Evolutionary conservation across 1,140 invertebrate genomes (phyloP).

Genomic region (Lordiphosa clarofinis): DNA sequence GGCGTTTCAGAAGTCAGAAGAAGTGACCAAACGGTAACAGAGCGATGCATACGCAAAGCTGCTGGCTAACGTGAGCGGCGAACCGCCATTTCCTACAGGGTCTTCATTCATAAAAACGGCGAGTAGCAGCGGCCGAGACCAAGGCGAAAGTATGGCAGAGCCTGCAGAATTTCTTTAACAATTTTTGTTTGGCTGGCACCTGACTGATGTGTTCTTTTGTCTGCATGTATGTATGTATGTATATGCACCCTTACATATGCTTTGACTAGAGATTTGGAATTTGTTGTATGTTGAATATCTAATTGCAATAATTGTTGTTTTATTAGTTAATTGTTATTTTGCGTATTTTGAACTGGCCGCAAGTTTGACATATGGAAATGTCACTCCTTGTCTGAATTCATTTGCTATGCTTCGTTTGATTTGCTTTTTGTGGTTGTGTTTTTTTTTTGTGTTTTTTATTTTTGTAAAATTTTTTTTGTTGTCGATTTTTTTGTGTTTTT

Average conservation of each 20-base stretch:
- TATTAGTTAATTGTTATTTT: constrained; percentile 46
- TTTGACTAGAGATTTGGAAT: constrained; percentile 59
- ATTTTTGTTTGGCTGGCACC: neutral
- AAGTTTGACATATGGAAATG: constrained; percentile 65
- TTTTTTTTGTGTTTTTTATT: constrained; percentile 45
- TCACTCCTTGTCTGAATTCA: constrained; percentile 45
- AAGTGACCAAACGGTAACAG: too few species aligned
- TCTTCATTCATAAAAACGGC: too few species aligned
- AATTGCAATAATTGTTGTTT: constrained; percentile 57
- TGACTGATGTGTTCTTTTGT: neutral
- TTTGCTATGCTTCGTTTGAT: constrained; percentile 72
- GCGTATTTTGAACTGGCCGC: constrained; percentile 61
- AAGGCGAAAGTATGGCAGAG: too few species aligned
- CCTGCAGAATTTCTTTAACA: too few species aligned
- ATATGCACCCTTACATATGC: constrained; percentile 39
- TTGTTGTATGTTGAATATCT: constrained; percentile 70
- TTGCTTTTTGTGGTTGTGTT: constrained; percentile 41
- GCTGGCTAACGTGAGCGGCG: too few species aligned
- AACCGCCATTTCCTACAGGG: too few species aligned
- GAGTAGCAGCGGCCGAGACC: too few species aligned
- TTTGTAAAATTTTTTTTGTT: constrained; percentile 47
- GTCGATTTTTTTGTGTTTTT: constrained; percentile 34
- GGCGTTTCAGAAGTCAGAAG: too few species aligned
- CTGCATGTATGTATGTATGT: constrained; percentile 4
- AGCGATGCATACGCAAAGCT: too few species aligned